Percentiles rank a stretch among this genome's conserved stretches.
Evolutionary conservation across 2,888 invertebrate species (phyloP).

Genomic region (Dasysyrphus tricinctus): DNA sequence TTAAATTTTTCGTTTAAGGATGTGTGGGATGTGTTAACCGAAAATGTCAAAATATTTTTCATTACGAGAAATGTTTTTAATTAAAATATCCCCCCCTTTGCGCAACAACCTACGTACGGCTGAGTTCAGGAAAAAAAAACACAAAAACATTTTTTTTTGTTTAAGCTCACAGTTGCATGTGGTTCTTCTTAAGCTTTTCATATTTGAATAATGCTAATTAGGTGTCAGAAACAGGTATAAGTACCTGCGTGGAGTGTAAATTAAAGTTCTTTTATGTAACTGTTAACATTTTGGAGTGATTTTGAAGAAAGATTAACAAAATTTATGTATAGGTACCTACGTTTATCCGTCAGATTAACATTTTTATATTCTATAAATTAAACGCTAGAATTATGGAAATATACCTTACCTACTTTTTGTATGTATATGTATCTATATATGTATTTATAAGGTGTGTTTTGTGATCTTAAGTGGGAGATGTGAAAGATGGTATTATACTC

Average conservation of each 20-base stretch:
- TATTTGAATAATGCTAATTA: conserved; percentile 24
- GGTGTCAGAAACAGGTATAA: conserved; percentile 2
- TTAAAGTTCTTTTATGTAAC: conserved; percentile 1
- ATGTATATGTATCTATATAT: too few relatives aligned
- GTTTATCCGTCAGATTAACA: neutral
- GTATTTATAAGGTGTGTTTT: neutral
- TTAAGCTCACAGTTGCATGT: neutral
- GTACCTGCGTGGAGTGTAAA: conserved; percentile 3
- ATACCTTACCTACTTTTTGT: too few relatives aligned
- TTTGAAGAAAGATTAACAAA: conserved; percentile 15
- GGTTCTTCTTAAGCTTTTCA: neutral
- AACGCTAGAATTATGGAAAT: conserved; percentile 20
- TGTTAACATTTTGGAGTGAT: conserved; percentile 8
- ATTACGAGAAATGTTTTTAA: conserved; percentile 22
- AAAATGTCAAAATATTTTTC: conserved; percentile 5
- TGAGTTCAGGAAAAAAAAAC: neutral
- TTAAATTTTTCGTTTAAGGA: conserved; percentile 25
- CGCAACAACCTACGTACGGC: neutral
- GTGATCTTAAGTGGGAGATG: neutral
- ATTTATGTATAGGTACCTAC: neutral
- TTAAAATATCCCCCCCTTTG: conserved; percentile 3
- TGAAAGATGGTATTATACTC: neutral
- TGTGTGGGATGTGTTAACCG: neutral
- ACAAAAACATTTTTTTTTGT: neutral
- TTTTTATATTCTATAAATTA: conserved; percentile 4